Base-by-base conservation (phyloP, 2,888 invertebrate genomes). In the Oligia fasciuncula region DNA sequence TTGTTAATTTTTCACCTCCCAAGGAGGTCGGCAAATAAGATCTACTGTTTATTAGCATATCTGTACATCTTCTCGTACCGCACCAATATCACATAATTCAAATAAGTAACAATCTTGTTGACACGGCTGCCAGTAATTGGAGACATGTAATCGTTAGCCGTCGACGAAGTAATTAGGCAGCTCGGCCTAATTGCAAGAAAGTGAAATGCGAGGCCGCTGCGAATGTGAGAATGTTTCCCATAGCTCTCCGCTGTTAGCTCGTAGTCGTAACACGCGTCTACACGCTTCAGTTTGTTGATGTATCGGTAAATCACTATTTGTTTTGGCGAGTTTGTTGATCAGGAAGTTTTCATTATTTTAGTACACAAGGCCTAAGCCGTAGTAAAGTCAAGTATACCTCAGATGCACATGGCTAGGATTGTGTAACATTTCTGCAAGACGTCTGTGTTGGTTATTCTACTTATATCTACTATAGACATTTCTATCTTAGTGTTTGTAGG, bases 121-220 rank as follows among this genome's bases (percentile, higher is more conserved):
- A 78, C 72, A 87, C 75, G 77, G 77, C 70, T 70, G 76, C 71
- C 65, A 76, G 90, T 88, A 91, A 92, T 87, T 84, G 77, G 91
- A 92, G 89, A 87, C 89, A 78, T 76, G 87, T 85, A 82, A 89
- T 88, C 89, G 90, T 92, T 92, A 91, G 88, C 86, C 77, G 85
- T 78, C 83, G 79, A 78, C 84, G 81, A 79, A 87, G 83, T 85
- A 87, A 88, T 88, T 88, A 88, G 87, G 84, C 83, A 83, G 87
- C 73, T 88, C 86, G 87, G 90, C 84, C 89, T 91, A 93, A 93
- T 93, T 90, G 90, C 89, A 93, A 90, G 92, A 93, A 93, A 95
- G 94, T 94, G 93, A 94, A 94, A 94, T 89, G 91, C 78, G 91
- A 92, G 85, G 85, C 86, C 77, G 74, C 66, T 78, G 74, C 69